phyloP scores from a whole-genome alignment of 2,888 invertebrate genomes.

The Rosalia funebris region DNA sequence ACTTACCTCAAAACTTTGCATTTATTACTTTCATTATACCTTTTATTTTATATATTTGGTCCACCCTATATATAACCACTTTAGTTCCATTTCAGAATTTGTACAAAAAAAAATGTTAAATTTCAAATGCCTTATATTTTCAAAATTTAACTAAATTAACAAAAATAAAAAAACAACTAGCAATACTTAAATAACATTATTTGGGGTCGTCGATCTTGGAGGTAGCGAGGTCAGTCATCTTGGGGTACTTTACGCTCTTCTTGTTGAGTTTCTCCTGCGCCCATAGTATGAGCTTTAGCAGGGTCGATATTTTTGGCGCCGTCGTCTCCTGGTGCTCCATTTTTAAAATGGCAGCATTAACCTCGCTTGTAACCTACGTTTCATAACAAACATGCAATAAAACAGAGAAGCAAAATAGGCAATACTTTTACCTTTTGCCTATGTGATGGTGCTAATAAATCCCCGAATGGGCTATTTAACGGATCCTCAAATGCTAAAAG shows the following conservation, averaged over 20 bases:
- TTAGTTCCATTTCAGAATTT: too few relatives aligned
- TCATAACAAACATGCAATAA: too few relatives aligned
- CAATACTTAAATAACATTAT: conserved; percentile 42
- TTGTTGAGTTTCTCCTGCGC: conserved; percentile 95
- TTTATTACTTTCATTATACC: too few relatives aligned
- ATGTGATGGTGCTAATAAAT: conserved; percentile 91
- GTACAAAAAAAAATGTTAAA: too few relatives aligned
- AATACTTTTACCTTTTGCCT: conserved; percentile 89
- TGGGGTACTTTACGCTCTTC: conserved; percentile 93
- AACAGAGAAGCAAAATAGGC: too few relatives aligned
- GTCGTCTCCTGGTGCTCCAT: conserved; percentile 92
- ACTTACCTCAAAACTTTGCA: too few relatives aligned
- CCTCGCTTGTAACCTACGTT: conserved; percentile 91
- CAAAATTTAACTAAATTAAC: conserved; percentile 22
- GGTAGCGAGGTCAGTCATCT: conserved; percentile 91
- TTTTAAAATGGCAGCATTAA: conserved; percentile 96
- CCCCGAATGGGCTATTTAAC: conserved; percentile 92
- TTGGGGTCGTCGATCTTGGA: conserved; percentile 78
- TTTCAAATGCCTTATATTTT: conserved; percentile 19
- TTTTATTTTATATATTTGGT: too few relatives aligned
- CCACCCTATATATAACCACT: too few relatives aligned
- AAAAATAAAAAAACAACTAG: conserved; percentile 29
- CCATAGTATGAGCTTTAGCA: conserved; percentile 94
- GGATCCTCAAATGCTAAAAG: conserved; percentile 97
- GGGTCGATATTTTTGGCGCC: conserved; percentile 89